phyloP scores from a whole-genome alignment of 2,888 invertebrate species.

The Labia minor region DNA sequence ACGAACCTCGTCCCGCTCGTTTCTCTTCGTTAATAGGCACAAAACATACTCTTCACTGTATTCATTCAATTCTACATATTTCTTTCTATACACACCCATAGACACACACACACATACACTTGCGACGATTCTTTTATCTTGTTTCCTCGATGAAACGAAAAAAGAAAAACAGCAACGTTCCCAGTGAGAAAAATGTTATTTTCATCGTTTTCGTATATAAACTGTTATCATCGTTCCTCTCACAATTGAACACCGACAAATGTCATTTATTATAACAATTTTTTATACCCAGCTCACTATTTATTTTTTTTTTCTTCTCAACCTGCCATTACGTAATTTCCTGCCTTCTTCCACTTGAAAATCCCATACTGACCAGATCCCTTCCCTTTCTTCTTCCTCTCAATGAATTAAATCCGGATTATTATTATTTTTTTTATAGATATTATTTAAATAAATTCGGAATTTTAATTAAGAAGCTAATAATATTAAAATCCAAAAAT shows the following conservation, averaged over 20 bases:
- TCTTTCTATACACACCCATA: background rate
- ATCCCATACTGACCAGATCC: background rate
- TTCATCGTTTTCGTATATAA: slow-evolving; percentile 13
- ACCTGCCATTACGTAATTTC: slow-evolving; percentile 1
- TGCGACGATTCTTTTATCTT: background rate
- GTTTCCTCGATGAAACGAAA: background rate
- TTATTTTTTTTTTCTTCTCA: background rate
- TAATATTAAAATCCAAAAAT: too few species aligned
- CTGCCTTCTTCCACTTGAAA: background rate
- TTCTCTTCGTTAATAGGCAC: background rate
- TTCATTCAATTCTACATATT: slow-evolving; percentile 4
- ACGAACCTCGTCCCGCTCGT: background rate
- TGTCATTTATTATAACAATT: slow-evolving; percentile 1
- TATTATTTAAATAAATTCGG: too few species aligned
- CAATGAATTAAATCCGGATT: too few species aligned
- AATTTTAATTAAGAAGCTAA: too few species aligned
- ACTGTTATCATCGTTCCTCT: background rate
- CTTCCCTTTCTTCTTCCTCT: too few species aligned
- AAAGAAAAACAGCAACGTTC: background rate
- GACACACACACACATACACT: background rate
- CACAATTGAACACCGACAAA: slow-evolving; percentile 13
- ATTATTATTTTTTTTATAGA: too few species aligned
- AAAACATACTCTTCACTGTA: background rate
- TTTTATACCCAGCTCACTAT: background rate
- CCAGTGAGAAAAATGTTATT: slow-evolving; percentile 7